Conservation (phyloP, 1,140 invertebrate species). For the Lysiphlebus fabarum region DNA sequence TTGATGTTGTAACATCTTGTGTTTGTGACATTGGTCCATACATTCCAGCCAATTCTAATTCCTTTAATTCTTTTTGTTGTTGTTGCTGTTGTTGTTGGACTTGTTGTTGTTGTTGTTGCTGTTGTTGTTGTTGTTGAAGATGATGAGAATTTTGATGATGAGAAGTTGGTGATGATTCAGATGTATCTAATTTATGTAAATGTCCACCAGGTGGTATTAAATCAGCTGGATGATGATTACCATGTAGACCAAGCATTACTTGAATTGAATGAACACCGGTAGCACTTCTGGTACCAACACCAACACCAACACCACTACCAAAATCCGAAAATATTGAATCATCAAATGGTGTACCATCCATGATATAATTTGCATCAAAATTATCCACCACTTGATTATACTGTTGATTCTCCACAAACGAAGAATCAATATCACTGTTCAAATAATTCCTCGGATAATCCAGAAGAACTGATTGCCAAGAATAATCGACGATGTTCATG, state of each 20-base stretch:
- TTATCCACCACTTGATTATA: background rate
- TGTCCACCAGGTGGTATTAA: constrained; percentile 49
- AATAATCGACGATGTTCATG: constrained; percentile 22
- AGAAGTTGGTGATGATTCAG: constrained; percentile 48
- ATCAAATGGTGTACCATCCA: constrained; percentile 62
- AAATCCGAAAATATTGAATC: constrained; percentile 54
- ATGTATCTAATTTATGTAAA: constrained; percentile 56
- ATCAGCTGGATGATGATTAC: constrained; percentile 52
- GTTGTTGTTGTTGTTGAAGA: constrained; percentile 36
- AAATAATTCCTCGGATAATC: constrained; percentile 18
- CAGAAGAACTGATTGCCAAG: constrained; percentile 10
- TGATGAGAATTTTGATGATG: constrained; percentile 47
- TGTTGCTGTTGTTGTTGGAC: constrained; percentile 42
- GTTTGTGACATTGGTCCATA: constrained; percentile 48
- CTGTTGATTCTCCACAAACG: background rate
- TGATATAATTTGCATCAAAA: constrained; percentile 34
- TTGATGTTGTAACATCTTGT: constrained; percentile 50
- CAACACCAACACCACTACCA: constrained; percentile 56
- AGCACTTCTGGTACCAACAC: constrained; percentile 64
- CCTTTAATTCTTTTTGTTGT: constrained; percentile 51
- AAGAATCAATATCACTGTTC: no score
- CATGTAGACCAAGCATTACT: constrained; percentile 59
- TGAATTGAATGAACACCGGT: constrained; percentile 57
- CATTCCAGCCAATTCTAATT: constrained; percentile 49
- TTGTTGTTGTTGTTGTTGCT: constrained; percentile 39